Base-by-base conservation (phyloP, 2,113 vertebrate genomes). In the Ictalurus punctatus region DNA sequence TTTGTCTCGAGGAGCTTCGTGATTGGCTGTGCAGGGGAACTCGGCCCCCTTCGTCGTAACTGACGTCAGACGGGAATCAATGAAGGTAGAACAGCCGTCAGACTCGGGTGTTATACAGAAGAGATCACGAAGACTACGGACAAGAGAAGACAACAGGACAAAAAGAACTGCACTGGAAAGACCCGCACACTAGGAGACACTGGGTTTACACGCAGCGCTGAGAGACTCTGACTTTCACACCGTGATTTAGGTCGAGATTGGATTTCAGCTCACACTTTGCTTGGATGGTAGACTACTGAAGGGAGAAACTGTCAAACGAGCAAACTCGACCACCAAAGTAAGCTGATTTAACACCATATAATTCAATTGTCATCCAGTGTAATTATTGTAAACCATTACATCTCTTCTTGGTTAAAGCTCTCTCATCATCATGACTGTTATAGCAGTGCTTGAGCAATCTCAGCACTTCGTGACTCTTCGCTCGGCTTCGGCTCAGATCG, bases 21-120 rank as follows among this genome's bases (percentile, higher is more conserved):
- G 87, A 88, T 89, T 91, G 89, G 73, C 59, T 86, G 13, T 56
- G 59, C 83, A 16, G 48, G 71, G 94, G 94, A 93, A 94, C 78
- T 93, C 90, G 90, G 93, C 87, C 84, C 81, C 88, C 84, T 89
- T 88, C 92, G 90, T 89, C 92, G 86, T 90, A 90, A 54, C 90
- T 96, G 95, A 96, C 95, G 96, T 96, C 95, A 93, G 84, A 87
- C 56, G 27, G 71, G 61, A 87, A 74, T 91, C 63, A 86, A 83
- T 89, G 86, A 91, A 71, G 93, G 94, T 93, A 93, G 91, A 86
- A 89, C 87, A 91, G 88, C 61, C 86, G 61, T 37, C 86, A 90
- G 89, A 87, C 92, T 58, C 34, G 81, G 94, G 90, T 92, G 91
- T 92, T 94, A 93, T 86, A 92, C 56, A 88, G 84, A 87, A 83